phyloP scores from a whole-genome alignment of 2,113 vertebrate genomes.

The Neotragus moschatus region DNA sequence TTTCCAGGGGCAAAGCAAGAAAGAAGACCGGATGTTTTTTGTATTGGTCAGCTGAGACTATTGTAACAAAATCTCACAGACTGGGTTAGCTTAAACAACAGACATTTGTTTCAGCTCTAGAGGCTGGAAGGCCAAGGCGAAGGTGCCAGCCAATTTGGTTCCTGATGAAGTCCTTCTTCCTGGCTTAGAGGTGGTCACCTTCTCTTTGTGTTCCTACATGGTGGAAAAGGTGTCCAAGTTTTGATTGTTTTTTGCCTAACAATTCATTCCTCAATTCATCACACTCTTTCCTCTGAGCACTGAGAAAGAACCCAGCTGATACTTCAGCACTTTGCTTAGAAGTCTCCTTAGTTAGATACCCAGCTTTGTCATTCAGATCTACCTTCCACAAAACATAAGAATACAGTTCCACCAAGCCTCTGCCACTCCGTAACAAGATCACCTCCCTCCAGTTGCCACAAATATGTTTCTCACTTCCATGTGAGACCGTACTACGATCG shows the following conservation, averaged over 20 bases:
- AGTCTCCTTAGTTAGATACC: too few species aligned
- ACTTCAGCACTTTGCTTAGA: too few species aligned
- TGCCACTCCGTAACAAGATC: not conserved
- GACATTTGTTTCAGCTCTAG: not conserved
- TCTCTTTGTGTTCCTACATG: not conserved
- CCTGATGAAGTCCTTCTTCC: not conserved
- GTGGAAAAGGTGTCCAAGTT: not conserved
- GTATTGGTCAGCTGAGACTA: not conserved
- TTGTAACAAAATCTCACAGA: not conserved
- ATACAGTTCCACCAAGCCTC: not conserved
- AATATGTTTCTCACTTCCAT: not conserved
- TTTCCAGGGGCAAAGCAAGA: not conserved
- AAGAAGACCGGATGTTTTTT: not conserved
- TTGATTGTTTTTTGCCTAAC: not conserved
- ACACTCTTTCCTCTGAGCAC: not conserved
- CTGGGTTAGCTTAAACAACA: not conserved
- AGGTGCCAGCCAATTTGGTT: not conserved
- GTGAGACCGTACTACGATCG: not conserved
- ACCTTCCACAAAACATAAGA: too few species aligned
- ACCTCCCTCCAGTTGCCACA: not conserved
- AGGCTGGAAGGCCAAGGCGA: not conserved
- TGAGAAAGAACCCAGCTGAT: not conserved
- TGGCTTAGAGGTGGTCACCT: not conserved
- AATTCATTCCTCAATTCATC: too few species aligned
- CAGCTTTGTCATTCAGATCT: too few species aligned